Percentiles rank a stretch among this genome's conserved stretches.
Conservation (phyloP, 2,797 vertebrate species). For the Podarcis lilfordi region DNA sequence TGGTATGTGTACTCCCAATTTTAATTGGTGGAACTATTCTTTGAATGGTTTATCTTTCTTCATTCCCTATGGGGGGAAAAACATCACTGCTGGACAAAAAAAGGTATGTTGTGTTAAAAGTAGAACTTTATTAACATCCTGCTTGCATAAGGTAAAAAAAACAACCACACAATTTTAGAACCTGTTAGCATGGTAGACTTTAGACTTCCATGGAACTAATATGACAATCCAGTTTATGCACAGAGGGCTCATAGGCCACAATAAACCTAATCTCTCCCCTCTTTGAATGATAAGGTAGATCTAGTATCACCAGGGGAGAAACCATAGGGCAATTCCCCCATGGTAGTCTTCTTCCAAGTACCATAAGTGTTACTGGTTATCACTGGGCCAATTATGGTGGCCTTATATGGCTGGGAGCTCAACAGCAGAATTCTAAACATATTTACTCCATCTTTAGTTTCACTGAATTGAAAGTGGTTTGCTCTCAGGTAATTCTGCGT, state of each 20-base stretch:
- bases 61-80: neutral
- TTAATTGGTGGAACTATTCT: neutral
- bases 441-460: neutral
- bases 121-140: conserved; percentile 16
- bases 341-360: neutral
- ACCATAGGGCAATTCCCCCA: neutral
- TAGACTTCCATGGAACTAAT: neutral
- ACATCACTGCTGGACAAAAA: neutral
- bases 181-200: neutral
- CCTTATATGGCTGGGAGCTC: neutral
- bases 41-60: neutral
- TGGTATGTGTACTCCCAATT: neutral
- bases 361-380: neutral
- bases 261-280: neutral
- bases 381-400: neutral
- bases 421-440: neutral
- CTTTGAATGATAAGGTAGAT: neutral
- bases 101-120: conserved; percentile 8
- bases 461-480: neutral
- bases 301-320: neutral
- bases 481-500: neutral
- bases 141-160: neutral
- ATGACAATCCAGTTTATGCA: neutral
- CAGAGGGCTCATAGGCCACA: neutral
- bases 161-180: no score